Conservation (phyloP, 2,888 invertebrate genomes). For the Limnephilus auricula region DNA sequence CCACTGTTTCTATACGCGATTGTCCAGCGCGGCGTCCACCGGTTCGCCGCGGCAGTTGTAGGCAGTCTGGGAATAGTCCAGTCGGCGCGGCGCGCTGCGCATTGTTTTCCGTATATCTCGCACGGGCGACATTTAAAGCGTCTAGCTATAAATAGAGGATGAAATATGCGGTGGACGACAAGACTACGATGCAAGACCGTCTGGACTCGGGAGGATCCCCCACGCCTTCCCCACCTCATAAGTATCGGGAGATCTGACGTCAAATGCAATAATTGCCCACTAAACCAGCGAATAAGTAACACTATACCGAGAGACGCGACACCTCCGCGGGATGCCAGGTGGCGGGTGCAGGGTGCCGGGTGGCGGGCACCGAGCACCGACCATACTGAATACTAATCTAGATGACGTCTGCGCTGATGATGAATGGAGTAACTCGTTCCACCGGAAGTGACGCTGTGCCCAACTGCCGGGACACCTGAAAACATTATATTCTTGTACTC, state of each 20-base stretch:
- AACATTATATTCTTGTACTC: neutral
- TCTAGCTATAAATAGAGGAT: constrained; percentile 59
- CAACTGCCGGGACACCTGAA: constrained; percentile 9
- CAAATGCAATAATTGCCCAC: constrained; percentile 7
- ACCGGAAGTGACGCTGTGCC: constrained; percentile 41
- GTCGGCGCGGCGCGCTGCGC: constrained; percentile 6
- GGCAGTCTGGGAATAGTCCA: constrained; percentile 50
- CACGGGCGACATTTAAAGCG: constrained; percentile 60
- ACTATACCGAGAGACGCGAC: neutral
- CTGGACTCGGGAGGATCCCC: constrained; percentile 40
- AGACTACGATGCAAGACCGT: constrained; percentile 37
- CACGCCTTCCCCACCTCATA: neutral
- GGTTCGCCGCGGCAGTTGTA: neutral
- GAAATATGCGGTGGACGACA: constrained; percentile 45
- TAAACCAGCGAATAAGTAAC: constrained; percentile 18
- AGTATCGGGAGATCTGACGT: constrained; percentile 18
- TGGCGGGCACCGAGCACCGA: neutral
- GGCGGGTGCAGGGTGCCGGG: neutral
- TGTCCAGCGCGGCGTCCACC: neutral
- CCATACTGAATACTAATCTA: neutral
- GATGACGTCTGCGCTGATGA: constrained; percentile 42
- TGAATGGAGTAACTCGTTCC: constrained; percentile 39
- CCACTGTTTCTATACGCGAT: neutral
- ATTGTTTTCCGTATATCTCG: constrained; percentile 55
- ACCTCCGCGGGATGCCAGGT: constrained; percentile 17